A percentile compares a stretch with the other conserved stretches of the same genome.
phyloP scores from a whole-genome alignment of 2,888 invertebrate species.

The Pandemis corylana region DNA sequence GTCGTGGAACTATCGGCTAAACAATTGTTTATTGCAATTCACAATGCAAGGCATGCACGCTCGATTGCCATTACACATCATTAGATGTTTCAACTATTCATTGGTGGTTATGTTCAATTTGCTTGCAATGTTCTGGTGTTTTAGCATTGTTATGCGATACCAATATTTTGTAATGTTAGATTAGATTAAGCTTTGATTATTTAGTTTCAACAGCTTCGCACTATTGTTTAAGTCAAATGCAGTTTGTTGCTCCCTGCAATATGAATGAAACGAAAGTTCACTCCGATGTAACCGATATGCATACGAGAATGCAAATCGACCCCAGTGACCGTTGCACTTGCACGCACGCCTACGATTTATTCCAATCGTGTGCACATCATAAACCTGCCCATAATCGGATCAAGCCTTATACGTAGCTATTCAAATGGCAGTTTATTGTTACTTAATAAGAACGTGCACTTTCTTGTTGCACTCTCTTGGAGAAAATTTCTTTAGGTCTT shows the following conservation, averaged over 20 bases:
- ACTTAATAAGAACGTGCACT: constrained; percentile 19
- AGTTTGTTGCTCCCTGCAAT: constrained; percentile 67
- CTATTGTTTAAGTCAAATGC: constrained; percentile 74
- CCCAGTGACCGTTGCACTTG: constrained; percentile 73
- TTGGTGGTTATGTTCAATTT: constrained; percentile 47
- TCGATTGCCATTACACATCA: constrained; percentile 46
- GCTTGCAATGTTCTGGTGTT: constrained; percentile 52
- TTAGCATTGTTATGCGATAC: constrained; percentile 30
- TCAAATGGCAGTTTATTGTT: constrained; percentile 12
- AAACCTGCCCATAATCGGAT: constrained; percentile 63
- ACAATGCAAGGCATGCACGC: constrained; percentile 50
- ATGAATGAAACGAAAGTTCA: constrained; percentile 67
- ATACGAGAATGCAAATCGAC: constrained; percentile 69
- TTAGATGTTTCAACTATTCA: constrained; percentile 44
- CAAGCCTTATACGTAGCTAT: constrained; percentile 32
- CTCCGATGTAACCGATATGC: constrained; percentile 68
- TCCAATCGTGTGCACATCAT: constrained; percentile 67
- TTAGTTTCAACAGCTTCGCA: constrained; percentile 47
- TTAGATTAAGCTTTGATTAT: constrained; percentile 28
- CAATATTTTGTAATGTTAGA: constrained; percentile 4
- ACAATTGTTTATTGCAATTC: constrained; percentile 48
- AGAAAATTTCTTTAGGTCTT: constrained; percentile 14
- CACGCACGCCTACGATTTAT: constrained; percentile 77
- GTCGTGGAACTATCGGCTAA: constrained; percentile 48
- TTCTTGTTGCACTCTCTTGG: constrained; percentile 47